Evolutionary conservation across 2,797 vertebrate genomes (phyloP).

Genomic region (Heterohyrax brucei): DNA sequence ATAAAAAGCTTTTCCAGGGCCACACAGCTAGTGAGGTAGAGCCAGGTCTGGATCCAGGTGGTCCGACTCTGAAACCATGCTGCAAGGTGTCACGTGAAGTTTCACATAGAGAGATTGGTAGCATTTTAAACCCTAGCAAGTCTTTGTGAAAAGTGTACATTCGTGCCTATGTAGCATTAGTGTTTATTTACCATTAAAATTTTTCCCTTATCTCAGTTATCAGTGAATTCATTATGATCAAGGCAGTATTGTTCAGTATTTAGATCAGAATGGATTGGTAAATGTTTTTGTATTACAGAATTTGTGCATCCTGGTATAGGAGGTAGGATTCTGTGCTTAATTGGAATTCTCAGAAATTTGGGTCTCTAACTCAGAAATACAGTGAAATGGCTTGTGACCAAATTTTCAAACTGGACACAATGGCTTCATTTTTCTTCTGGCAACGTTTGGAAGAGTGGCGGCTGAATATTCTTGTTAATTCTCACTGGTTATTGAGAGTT

Average conservation of each 20-base stretch:
- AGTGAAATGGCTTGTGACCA: no score
- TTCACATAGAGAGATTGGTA: background rate
- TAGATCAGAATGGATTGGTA: slow-evolving; percentile 2
- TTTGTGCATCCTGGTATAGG: background rate
- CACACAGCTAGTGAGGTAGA: background rate
- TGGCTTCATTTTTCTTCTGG: background rate
- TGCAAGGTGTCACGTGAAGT: background rate
- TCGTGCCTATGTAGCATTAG: background rate
- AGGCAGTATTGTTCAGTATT: slow-evolving; percentile 11
- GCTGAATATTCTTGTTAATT: background rate
- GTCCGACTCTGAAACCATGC: background rate
- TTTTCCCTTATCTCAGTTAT: background rate
- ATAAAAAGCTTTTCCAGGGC: background rate
- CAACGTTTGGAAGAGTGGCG: background rate
- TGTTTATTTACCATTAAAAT: background rate
- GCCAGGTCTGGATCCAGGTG: background rate
- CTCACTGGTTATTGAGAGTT: background rate
- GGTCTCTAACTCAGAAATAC: background rate
- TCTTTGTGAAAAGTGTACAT: slow-evolving; percentile 31
- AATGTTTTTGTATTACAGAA: background rate
- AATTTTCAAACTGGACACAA: background rate
- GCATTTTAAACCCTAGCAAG: background rate
- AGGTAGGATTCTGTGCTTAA: background rate
- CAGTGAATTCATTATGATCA: slow-evolving; percentile 1
- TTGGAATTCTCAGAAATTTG: background rate